Base-by-base conservation (phyloP, 37 sponge, comb jelly and placozoan species). In the Crambe crambe region DNA sequence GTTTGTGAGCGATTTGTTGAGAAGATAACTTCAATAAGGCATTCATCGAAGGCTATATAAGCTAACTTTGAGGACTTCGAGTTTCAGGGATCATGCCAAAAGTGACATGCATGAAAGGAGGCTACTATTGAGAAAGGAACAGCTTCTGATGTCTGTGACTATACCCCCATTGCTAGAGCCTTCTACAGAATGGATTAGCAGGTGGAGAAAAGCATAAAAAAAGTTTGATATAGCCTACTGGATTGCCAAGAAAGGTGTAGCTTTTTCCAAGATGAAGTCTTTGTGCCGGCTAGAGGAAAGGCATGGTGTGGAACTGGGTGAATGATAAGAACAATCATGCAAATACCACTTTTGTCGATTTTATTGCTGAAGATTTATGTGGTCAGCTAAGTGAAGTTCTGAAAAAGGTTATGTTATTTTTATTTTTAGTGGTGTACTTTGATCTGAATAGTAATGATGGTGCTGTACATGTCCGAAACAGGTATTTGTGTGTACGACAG, bases 211-310 rank as follows among this genome's bases (percentile, higher is more conserved):
- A 36, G 31, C 27, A 26, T 68, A 58, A 30, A 36, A 73, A 68
- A 58, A 6, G 18, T 54, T 54, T 64, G 67, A 12, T 26, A 21
- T 43, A 0, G 80, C 80, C 12, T 86, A 79, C 69, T 25, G 72
- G 75, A 79, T 79, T 18, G 73, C 74, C 44, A 85, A 85, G 34
- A 66, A 85, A 42, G 57, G 56, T n/a, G 18, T 85, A 20, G 64
- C 86, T 5, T 73, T 71, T 25, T 23, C 65, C 22, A 85, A 85
- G 57, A 85, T 78, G 86, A 58, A 62, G 35, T 54, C 86, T 68
- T 29, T 85, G 8, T 85, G 86, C 27, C 51, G 78, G 36, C 72
- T 85, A 17, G 79, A 85, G 68, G 86, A 85, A 66, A 70, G 76
- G 25, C 86, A 85, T 63, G 73, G 79, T 40, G 86, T 77, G 20